Evolutionary conservation across 2,888 invertebrate species (phyloP), one percentile per base, ranked within the genome.

Genomic region (Atherix ibis): DNA sequence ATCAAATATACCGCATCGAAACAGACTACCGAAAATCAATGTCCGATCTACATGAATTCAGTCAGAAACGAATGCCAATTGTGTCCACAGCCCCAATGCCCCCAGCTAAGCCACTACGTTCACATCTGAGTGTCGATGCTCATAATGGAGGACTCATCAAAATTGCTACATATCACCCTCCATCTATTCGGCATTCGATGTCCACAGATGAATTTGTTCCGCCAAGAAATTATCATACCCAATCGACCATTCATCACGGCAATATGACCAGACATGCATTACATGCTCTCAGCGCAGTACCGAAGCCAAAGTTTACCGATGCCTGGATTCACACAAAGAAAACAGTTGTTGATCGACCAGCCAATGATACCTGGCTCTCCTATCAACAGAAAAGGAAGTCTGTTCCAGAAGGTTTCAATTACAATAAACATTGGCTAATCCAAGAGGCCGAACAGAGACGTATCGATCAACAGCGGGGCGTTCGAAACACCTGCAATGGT

Each of bases 381-480:
- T 68, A 81, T 48, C 78, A 75, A 50, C 66, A 73, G 29, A 69
- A 76, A 47, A 66, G 71, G 36, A 75, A 70, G 43, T 61, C 64
- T 4, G 65, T 72, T 48, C 68, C 72, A 0, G 59, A 66, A 14
- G 67, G 68, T 46, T 75, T 71, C 46, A 76, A 74, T 50, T 78
- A 79, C 49, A 72, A 71, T 48, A 83, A 88, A 47, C 89, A 92
- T 54, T 91, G 91, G 91, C 67, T 92, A n/a, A 76, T 87, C 53
- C 66, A 89, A 76, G 91, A 92, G 56, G 89, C 91, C 0, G 91
- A 92, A 54, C 77, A 88, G 48, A 68, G 89, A 17, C 67, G 89
- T 40, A 69, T 84, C 45, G 76, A 77, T 49, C 70, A 70, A 45
- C 53, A 61, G 8, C 38, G 37, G 12, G 35, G 37, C 22, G 17